Evolutionary conservation across 2,113 vertebrate genomes (phyloP), one percentile per base, ranked within the genome.

Genomic region (Thamnophis sirtalis): DNA sequence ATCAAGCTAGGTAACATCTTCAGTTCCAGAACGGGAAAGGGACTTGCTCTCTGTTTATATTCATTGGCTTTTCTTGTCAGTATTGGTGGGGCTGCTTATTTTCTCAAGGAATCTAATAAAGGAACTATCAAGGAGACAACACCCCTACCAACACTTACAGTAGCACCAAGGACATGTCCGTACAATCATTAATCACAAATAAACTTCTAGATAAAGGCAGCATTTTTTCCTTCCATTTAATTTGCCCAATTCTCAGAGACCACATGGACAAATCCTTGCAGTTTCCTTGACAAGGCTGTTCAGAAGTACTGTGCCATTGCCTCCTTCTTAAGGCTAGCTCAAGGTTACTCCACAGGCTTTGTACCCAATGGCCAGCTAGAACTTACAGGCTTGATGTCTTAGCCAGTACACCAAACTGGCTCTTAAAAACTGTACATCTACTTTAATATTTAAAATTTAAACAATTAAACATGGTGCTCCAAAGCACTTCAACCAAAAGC

Each of bases 161-260:
- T 28, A 63, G 24, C 60, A 63, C 26, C 10, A 28, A 63, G 26
- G 26, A 63, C 60, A 51, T 38, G 50, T 33, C 50, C 58, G 86
- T 89, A 91, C 87, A 91, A 87, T 93, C 89, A 91, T 89, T 93
- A 91, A 91, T 91, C 28, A 51, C 90, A 92, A 93, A 91, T 56
- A 92, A 87, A 89, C 51, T 93, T 93, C 91, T 51, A 93, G 87
- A 87, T 91, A 92, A 92, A 93, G 88, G 84, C 60, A 63, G 60
- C 26, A 28, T 28, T 63, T 60, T 26, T 28, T 1, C 58, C 9
- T 63, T 60, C 58, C 24, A 28, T 60, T 60, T 63, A 63, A 63
- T 63, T 28, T 63, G 26, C 8, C 9, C 26, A 28, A 28, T 63
- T 63, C 26, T 63, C 26, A 63, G 26, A 60, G 9, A 1, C 58